Percentiles rank a stretch among this genome's conserved stretches.
These are phyloP conservation scores for Turritopsis dohrnii DNA, from an alignment of 30 jellyfish, hydroid and myxozoan species.

Conservation along the genomic window DNA sequence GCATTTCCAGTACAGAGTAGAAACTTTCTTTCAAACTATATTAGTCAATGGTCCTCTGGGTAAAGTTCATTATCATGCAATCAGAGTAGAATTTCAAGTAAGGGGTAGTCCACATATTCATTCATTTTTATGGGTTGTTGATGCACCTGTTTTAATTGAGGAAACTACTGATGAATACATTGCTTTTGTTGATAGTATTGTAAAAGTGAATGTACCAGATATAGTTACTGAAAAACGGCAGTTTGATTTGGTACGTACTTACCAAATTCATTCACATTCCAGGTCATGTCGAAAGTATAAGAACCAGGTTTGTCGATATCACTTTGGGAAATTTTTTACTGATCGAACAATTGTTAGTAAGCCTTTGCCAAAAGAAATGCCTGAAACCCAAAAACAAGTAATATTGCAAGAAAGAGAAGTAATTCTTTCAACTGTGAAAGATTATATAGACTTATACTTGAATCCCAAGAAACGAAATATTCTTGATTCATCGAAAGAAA, in stretches of 20 bases:
- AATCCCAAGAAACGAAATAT: neutral
- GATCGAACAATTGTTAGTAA: neutral
- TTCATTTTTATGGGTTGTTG: constrained; percentile 17
- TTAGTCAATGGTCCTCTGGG: neutral
- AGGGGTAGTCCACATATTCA: constrained; percentile 4
- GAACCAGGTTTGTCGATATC: neutral
- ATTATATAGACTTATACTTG: neutral
- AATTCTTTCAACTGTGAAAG: neutral
- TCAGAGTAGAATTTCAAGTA: constrained; percentile 7
- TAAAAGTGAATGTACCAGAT: neutral
- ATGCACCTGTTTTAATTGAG: constrained; percentile 18
- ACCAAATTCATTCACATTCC: constrained; percentile 8
- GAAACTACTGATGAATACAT: constrained; percentile 13
- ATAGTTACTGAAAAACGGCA: neutral
- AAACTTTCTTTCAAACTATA: constrained; percentile 6
- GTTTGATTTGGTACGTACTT: neutral
- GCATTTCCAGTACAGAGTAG: neutral
- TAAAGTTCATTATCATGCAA: constrained; percentile 7
- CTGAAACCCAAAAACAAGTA: neutral
- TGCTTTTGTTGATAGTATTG: neutral
- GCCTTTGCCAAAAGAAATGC: constrained; percentile 7
- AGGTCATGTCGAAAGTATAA: neutral
- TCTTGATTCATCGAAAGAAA: neutral
- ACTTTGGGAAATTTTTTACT: constrained; percentile 10
- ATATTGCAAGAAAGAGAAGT: neutral